Conservation (phyloP, 2,888 invertebrate genomes). For the Drosophila longiperda region DNA sequence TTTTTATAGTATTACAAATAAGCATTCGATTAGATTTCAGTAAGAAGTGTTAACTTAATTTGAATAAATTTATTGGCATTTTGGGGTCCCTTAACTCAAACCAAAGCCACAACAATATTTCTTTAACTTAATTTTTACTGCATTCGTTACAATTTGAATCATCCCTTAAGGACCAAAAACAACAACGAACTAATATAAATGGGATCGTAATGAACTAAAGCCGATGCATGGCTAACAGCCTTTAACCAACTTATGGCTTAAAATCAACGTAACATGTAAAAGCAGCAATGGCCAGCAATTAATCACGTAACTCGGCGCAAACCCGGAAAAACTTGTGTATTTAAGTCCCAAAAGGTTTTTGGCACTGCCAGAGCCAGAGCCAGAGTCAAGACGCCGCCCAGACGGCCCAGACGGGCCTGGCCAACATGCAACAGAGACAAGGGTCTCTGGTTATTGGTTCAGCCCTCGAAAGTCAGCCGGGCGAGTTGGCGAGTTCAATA, state of each 20-base stretch:
- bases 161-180: constrained; percentile 15
- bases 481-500: constrained; percentile 63
- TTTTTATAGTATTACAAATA: neutral
- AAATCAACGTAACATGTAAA: constrained; percentile 69
- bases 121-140: neutral
- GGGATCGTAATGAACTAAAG: constrained; percentile 65
- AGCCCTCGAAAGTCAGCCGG: constrained; percentile 43
- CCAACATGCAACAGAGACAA: constrained; percentile 17
- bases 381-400: constrained; percentile 6
- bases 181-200: constrained; percentile 25
- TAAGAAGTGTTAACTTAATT: neutral
- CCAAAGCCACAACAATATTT: neutral
- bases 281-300: constrained; percentile 63
- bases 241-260: constrained; percentile 64
- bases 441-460: constrained; percentile 30
- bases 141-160: neutral
- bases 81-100: neutral
- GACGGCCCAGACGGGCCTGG: neutral
- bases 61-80: neutral
- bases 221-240: constrained; percentile 61
- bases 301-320: constrained; percentile 63
- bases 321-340: constrained; percentile 66
- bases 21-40: neutral
- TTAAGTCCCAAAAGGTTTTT: constrained; percentile 67
- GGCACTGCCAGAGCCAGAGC: constrained; percentile 6